Conservation (phyloP, 23 tunicate species). For the Styela clava region DNA sequence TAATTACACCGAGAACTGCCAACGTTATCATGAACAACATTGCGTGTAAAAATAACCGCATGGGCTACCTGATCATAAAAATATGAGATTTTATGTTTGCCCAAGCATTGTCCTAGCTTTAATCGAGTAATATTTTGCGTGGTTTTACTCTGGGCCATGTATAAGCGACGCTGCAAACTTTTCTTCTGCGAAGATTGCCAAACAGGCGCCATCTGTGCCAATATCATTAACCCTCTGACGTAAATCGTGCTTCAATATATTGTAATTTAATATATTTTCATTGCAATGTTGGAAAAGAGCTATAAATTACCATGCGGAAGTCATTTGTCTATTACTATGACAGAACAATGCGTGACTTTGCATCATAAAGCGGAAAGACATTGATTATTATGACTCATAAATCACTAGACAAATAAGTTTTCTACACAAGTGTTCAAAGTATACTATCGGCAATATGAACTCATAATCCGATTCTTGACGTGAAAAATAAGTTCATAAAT, state of each 20-base stretch:
- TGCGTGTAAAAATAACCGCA: no score
- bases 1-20: no score
- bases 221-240: background rate
- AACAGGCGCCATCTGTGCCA: background rate
- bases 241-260: background rate
- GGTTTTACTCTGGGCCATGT: background rate
- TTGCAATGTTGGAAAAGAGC: background rate
- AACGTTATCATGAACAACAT: no score
- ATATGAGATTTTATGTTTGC: no score
- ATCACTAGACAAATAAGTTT: no score
- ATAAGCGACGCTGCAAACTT: background rate
- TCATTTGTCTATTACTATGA: conserved; percentile 13
- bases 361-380: conserved; percentile 16
- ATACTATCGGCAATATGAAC: no score
- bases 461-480: no score
- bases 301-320: conserved; percentile 7
- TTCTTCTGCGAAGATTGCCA: background rate
- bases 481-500: no score
- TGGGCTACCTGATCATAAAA: no score
- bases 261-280: background rate
- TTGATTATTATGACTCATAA: background rate
- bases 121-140: no score
- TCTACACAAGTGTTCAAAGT: no score
- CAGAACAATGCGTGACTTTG: conserved; percentile 14
- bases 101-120: no score